Percentiles rank a stretch among this genome's conserved stretches.
Evolutionary conservation across 2,113 vertebrate species (phyloP).

Genomic region (Oreocharis arfaki): DNA sequence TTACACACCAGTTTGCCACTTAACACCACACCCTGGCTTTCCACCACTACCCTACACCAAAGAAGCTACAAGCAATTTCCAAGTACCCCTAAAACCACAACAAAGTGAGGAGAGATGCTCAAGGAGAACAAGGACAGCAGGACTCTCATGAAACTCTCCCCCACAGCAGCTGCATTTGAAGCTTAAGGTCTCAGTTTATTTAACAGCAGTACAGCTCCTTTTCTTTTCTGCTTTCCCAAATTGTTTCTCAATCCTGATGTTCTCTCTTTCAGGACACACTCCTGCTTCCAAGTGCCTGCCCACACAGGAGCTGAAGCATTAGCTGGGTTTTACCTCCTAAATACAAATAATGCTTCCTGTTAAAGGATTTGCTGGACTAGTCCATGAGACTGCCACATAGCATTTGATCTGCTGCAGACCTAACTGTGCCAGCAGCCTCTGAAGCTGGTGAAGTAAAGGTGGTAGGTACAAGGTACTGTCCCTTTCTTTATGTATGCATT

Average conservation of each 20-base stretch:
- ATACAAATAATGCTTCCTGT: neutral
- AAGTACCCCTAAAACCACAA: neutral
- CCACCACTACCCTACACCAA: neutral
- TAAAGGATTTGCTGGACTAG: conserved; percentile 13
- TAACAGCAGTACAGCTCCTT: neutral
- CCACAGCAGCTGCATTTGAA: neutral
- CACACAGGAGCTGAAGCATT: neutral
- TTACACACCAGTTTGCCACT: neutral
- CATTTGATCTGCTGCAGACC: neutral
- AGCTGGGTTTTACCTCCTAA: neutral
- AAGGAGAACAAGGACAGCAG: neutral
- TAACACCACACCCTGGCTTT: neutral
- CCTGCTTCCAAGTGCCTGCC: neutral
- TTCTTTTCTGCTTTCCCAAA: neutral
- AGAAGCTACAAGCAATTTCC: neutral
- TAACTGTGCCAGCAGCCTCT: neutral
- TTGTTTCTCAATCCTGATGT: neutral
- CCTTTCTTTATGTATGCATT: neutral
- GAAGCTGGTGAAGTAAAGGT: neutral
- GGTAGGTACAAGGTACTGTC: neutral
- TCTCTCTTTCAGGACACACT: neutral
- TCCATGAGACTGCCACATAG: neutral
- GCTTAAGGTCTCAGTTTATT: neutral
- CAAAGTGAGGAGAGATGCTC: neutral
- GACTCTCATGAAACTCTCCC: neutral